Evolutionary conservation across 1,140 invertebrate genomes (phyloP), one percentile per base, ranked within the genome.

Genomic region (Eumaeus atala): DNA sequence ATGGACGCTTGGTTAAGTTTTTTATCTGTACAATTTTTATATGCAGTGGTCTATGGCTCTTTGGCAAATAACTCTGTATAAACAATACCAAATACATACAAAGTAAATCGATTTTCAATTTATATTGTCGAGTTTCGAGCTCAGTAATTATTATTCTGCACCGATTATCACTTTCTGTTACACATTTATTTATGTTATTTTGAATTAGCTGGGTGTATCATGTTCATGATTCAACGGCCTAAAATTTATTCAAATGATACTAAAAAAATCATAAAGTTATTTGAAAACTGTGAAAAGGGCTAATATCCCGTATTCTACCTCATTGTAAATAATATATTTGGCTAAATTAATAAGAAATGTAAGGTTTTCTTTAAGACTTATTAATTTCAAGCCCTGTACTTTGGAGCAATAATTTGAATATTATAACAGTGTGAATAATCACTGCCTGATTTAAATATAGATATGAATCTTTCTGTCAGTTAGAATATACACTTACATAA

Each of bases 301-400:
- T 53, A 53, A 52, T 54, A 65, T 65, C 77, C 77, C 76, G 62
- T 53, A 64, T 75, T 81, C 83, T 86, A 84, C 83, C 83, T 86
- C 83, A 86, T 83, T 84, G 77, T 84, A 82, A 63, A 84, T 85
- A 78, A 77, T 62, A 64, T 71, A 74, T 84, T 83, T 78, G 74
- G 74, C 74, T 82, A 79, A 75, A 84, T 64, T 81, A 82, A 81
- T 72, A 66, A 67, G 67, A 72, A 68, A 56, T 70, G 64, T 62
- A 68, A 58, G 58, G 58, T 59, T 67, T 68, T 57, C 44, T 69
- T 67, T 66, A 57, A 59, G 55, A 61, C 51, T 66, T 67, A 42
- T 52, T 53, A 50, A 66, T 72, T 73, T 74, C 59, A 61, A 74
- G 58, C 67, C n/a, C 59, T 68, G 64, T 66, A 70, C 58, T 70